phyloP scores from a whole-genome alignment of 2,113 vertebrate genomes.

The Jacana jacana region DNA sequence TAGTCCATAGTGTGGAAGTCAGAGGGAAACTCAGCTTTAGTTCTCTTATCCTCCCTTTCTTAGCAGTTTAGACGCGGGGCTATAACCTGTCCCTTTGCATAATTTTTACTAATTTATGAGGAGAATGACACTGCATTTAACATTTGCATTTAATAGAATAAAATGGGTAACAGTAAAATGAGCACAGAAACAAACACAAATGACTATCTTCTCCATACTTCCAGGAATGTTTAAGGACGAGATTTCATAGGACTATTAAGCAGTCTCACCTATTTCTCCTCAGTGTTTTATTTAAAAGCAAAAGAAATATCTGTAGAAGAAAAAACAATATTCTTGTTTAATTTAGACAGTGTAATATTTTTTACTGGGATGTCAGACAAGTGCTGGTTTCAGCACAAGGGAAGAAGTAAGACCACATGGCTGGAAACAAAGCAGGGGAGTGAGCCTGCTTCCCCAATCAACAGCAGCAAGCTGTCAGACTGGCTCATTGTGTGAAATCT shows the following conservation, averaged over 20 bases:
- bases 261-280: background rate
- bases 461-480: background rate
- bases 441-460: background rate
- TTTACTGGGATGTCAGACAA: background rate
- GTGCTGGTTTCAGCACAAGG: background rate
- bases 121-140: background rate
- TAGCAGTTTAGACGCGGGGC: background rate
- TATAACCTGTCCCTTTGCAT: background rate
- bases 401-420: conserved; percentile 5
- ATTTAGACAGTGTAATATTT: background rate
- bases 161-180: background rate
- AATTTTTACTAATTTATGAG: background rate
- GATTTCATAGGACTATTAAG: background rate
- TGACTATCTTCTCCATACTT: background rate
- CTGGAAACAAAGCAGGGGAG: conserved; percentile 27
- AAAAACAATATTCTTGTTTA: background rate
- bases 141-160: background rate
- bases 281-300: background rate
- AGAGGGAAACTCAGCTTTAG: background rate
- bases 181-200: background rate
- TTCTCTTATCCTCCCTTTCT: background rate
- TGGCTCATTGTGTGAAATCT: conserved; percentile 37
- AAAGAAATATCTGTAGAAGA: background rate
- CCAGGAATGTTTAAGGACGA: background rate
- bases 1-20: background rate